Evolutionary conservation across 2,888 invertebrate genomes (phyloP), one percentile per base, ranked within the genome.

Genomic region (Andrena praecox): DNA sequence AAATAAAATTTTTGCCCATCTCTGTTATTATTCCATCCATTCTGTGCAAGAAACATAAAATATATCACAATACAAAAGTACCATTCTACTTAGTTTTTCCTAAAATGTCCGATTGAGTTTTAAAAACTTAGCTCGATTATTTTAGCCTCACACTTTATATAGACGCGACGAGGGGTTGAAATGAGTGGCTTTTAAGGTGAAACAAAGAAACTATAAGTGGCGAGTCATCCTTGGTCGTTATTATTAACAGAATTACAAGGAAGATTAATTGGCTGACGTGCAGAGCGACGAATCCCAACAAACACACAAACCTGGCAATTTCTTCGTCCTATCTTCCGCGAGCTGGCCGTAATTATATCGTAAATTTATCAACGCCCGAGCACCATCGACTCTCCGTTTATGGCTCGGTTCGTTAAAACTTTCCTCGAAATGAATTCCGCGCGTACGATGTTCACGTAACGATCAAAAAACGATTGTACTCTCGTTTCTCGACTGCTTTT

Each of bases 351-450:
- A 74, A 78, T 78, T 74, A 74, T 68, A 63, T 64, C 63, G 68
- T 75, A 64, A 75, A 79, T 75, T 75, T 69, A 69, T 31, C 63
- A 69, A 79, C 63, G 33, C 24, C 12, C 12, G 50, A 16, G 56
- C 59, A 63, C 33, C 63, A 24, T 64, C 59, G 33, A 50, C 10
- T 68, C 31, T n/a, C 56, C 52, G 56, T 70, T 79, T 75, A 75
- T 62, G 75, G 69, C 52, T 69, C n/a, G 54, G 59, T 69, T 79
- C 79, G 79, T 79, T 79, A 79, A 78, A 75, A 75, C 69, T 79
- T 79, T 69, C 64, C 50, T 31, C 35, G 68, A 64, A 64, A 79
- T 75, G 64, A 75, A 75, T 70, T 64, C 64, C 64, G 35, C 59
- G 24, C 50, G 48, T 52, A 74, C 73, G 77, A 78, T 78, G 33